Conservation (phyloP, 2,797 vertebrate species). For the Pseudochaenichthys georgianus region DNA sequence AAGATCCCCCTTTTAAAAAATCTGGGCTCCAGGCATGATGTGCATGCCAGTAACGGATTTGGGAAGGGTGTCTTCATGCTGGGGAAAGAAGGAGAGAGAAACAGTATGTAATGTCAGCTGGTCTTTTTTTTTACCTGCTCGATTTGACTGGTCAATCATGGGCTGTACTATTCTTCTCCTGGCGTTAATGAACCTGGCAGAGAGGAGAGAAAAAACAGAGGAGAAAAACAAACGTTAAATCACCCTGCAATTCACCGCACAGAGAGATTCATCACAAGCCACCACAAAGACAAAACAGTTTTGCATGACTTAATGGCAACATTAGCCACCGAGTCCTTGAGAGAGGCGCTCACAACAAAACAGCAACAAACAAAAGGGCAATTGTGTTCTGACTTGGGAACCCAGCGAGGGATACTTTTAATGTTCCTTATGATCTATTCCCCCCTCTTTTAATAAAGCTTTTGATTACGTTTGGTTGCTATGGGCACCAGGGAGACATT, state of each 20-base stretch:
- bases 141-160: conserved; percentile 99
- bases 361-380: conserved; percentile 83
- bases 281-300: conserved; percentile 82
- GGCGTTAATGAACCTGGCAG: conserved; percentile 99
- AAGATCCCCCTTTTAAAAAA: conserved; percentile 41
- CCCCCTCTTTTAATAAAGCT: conserved; percentile 87
- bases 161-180: conserved; percentile 99
- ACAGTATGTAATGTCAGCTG: conserved; percentile 17
- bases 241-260: conserved; percentile 70
- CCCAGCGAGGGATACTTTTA: conserved; percentile 84
- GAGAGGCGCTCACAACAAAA: conserved; percentile 76
- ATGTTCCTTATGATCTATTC: conserved; percentile 88
- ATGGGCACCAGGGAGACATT: conserved; percentile 85
- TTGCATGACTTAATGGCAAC: conserved; percentile 84
- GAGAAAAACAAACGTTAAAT: conserved; percentile 83
- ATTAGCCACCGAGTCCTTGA: conserved; percentile 76
- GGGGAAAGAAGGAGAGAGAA: conserved; percentile 30
- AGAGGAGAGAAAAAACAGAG: conserved; percentile 69
- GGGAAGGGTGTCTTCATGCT: conserved; percentile 51
- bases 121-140: conserved; percentile 95
- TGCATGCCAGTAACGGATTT: conserved; percentile 59
- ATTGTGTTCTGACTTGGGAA: conserved; percentile 84
- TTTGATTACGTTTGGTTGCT: conserved; percentile 88
- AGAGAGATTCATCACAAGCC: conserved; percentile 76
- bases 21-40: conserved; percentile 56